Percentiles rank a stretch among this genome's conserved stretches.
These are phyloP conservation scores for Scaptodrosophila lebanonensis DNA, from an alignment of 1,140 invertebrate genomes.

Conservation along the genomic window DNA sequence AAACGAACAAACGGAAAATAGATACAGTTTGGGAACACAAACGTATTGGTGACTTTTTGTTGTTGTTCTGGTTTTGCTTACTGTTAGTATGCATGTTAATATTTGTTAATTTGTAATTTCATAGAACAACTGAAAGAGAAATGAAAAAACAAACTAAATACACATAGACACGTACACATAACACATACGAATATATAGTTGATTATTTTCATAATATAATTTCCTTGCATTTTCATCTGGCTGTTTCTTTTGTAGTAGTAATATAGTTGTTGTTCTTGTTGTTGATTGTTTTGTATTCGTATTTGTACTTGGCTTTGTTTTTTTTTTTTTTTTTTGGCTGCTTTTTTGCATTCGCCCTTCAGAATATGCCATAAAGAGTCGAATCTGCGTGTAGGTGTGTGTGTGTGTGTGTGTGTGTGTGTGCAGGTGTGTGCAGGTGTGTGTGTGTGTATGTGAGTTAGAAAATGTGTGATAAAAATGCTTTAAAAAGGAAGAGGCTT, in stretches of 20 bases:
- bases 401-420: slow-evolving; percentile 12
- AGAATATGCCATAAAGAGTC: slow-evolving; percentile 33
- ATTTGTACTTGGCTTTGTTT: slow-evolving; percentile 16
- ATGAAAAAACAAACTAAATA: slow-evolving; percentile 67
- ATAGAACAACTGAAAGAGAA: slow-evolving; percentile 43
- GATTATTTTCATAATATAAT: slow-evolving; percentile 49
- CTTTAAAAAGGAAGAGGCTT: too few species aligned
- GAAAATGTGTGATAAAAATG: too few species aligned
- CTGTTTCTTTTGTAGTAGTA: slow-evolving; percentile 37
- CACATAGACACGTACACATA: slow-evolving; percentile 77
- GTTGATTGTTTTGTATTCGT: too few species aligned
- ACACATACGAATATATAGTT: slow-evolving; percentile 63
- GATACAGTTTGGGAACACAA: too few species aligned
- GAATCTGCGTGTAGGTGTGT: slow-evolving; percentile 3
- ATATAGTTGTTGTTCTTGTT: too few species aligned
- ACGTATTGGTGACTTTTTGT: too few species aligned
- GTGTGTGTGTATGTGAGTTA: too few species aligned
- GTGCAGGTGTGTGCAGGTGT: too few species aligned
- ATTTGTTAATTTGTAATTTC: slow-evolving; percentile 52
- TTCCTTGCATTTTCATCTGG: slow-evolving; percentile 1
- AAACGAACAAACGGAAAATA: too few species aligned
- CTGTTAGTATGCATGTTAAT: slow-evolving; percentile 65
- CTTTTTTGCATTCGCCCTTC: slow-evolving; percentile 16
- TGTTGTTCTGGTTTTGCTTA: slow-evolving; percentile 26
- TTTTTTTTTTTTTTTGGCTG: slow-evolving; percentile 7